A percentile compares a stretch with the other conserved stretches of the same genome.
These are phyloP conservation scores for Phalloptychus januarius DNA, from an alignment of 2,797 vertebrate species.

Conservation along the genomic window DNA sequence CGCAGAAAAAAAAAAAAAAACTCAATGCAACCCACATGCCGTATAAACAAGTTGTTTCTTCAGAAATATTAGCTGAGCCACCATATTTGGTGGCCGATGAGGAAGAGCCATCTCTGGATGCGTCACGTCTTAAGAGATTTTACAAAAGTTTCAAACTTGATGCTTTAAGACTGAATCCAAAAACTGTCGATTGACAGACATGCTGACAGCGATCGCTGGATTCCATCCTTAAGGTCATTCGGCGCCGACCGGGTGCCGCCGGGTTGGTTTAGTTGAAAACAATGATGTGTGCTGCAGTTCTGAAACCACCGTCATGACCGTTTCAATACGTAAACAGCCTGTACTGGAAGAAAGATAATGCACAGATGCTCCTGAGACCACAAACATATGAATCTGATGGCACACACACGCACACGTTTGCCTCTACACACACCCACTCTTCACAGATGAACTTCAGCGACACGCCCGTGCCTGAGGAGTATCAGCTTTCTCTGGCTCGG, in stretches of 20 bases:
- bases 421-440: slow-evolving; percentile 26
- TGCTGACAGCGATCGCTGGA: neutral
- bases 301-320: slow-evolving; percentile 17
- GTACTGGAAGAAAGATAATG: slow-evolving; percentile 31
- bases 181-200: neutral
- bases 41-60: neutral
- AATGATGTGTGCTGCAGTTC: neutral
- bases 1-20: neutral
- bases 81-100: neutral
- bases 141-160: neutral
- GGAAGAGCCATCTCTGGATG: neutral
- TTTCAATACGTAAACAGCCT: neutral
- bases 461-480: slow-evolving; percentile 49
- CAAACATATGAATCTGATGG: slow-evolving; percentile 25
- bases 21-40: neutral
- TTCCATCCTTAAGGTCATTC: neutral
- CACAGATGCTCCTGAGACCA: neutral
- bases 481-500: slow-evolving; percentile 23
- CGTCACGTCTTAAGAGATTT: neutral
- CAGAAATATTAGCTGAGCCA: neutral
- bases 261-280: neutral
- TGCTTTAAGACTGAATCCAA: neutral
- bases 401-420: neutral
- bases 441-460: slow-evolving; percentile 13
- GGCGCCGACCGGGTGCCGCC: neutral